Evolutionary conservation across 2,888 invertebrate species (phyloP).

Genomic region (Eilema griseolum): DNA sequence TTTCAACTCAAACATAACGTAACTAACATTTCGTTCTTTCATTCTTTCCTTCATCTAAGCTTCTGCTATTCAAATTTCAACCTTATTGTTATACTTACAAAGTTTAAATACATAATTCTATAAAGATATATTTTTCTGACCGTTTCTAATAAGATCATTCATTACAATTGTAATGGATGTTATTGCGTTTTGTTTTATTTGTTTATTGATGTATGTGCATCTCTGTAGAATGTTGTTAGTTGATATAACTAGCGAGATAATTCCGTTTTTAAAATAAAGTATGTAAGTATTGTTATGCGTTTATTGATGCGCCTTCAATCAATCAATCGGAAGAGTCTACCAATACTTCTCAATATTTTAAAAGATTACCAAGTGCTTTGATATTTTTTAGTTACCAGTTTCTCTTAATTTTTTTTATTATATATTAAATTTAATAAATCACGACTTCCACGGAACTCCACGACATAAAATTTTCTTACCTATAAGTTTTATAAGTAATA

Average conservation of each 20-base stretch:
- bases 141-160: slow-evolving; percentile 73
- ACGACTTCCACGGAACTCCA: too few species aligned
- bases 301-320: not conserved
- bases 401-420: too few species aligned
- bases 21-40: slow-evolving; percentile 24
- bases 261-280: not conserved
- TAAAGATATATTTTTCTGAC: slow-evolving; percentile 36
- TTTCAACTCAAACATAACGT: slow-evolving; percentile 42
- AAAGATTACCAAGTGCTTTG: not conserved
- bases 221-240: not conserved
- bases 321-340: not conserved
- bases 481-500: too few species aligned
- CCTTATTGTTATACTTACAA: slow-evolving; percentile 24
- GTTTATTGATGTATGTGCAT: slow-evolving; percentile 52
- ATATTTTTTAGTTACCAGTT: too few species aligned
- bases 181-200: slow-evolving; percentile 62
- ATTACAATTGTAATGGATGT: slow-evolving; percentile 78
- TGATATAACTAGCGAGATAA: not conserved
- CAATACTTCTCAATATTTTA: too few species aligned
- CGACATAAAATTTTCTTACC: too few species aligned
- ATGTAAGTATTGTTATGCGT: not conserved
- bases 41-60: slow-evolving; percentile 6
- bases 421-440: too few species aligned
- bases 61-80: slow-evolving; percentile 28
- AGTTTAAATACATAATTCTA: not conserved